Evolutionary conservation across 1,140 invertebrate genomes (phyloP).

Genomic region (Drosophila varians): DNA sequence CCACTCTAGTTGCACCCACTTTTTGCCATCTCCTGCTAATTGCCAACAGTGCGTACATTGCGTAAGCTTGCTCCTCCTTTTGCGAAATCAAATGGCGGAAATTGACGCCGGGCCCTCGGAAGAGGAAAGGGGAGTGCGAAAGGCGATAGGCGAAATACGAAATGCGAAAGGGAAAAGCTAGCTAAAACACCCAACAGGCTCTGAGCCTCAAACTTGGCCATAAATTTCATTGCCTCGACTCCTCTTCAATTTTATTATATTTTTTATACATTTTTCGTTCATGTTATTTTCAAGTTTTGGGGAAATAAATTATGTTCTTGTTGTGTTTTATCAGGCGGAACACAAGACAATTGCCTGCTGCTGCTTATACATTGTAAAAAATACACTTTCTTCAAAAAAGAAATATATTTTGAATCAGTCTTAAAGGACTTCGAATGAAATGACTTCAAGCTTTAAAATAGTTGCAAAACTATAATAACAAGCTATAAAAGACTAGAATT

Average conservation of each 20-base stretch:
- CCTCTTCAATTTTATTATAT: slow-evolving; percentile 29
- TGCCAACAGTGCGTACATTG: slow-evolving; percentile 53
- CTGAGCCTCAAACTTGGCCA: slow-evolving; percentile 40
- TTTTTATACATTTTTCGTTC: slow-evolving; percentile 33
- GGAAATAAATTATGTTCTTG: slow-evolving; percentile 62
- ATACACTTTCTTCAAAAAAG: background rate
- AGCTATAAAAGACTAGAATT: background rate
- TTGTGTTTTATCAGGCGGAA: slow-evolving; percentile 64
- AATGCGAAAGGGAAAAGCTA: background rate
- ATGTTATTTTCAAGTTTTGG: slow-evolving; percentile 55
- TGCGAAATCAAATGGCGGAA: slow-evolving; percentile 42
- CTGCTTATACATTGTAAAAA: slow-evolving; percentile 2
- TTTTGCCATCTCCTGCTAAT: slow-evolving; percentile 36
- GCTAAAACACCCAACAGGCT: background rate
- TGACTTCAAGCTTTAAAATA: background rate
- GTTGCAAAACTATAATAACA: background rate
- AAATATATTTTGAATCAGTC: background rate
- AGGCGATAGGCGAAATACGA: too few species aligned
- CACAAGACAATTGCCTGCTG: slow-evolving; percentile 62
- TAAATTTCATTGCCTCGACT: slow-evolving; percentile 49
- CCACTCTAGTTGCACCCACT: slow-evolving; percentile 7
- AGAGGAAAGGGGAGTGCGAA: too few species aligned
- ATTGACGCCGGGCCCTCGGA: slow-evolving; percentile 3
- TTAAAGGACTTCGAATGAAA: too few species aligned
- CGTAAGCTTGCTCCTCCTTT: slow-evolving; percentile 18